These are phyloP conservation scores for Ataeniobius toweri DNA, from an alignment of 2,797 vertebrate species.

Conservation along the genomic window DNA sequence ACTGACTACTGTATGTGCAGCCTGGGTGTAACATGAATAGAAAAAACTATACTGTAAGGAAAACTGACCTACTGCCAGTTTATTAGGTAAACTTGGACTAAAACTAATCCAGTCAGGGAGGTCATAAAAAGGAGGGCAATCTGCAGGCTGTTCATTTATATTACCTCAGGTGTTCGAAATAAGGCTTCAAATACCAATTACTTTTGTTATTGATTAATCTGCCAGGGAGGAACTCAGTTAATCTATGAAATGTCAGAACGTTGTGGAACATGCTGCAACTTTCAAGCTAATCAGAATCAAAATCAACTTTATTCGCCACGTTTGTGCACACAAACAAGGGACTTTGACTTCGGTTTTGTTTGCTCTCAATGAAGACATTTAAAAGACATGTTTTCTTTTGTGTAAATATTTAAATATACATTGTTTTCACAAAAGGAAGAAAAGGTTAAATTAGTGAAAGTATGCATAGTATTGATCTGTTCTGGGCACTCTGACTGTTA, in stretches of 20 bases:
- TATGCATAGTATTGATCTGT: no score
- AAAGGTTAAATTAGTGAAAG: no score
- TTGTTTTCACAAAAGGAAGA: no score
- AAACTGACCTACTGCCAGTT: not conserved
- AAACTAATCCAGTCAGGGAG: slow-evolving; percentile 3
- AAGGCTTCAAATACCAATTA: not conserved
- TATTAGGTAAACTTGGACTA: not conserved
- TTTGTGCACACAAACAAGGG: no score
- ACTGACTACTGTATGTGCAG: slow-evolving; percentile 25
- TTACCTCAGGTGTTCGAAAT: not conserved
- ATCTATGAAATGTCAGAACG: slow-evolving; percentile 8
- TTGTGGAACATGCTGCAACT: not conserved
- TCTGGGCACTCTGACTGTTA: no score
- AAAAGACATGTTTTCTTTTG: no score
- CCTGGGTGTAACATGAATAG: slow-evolving; percentile 20
- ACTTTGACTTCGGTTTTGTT: no score
- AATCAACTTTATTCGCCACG: no score
- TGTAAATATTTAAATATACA: no score
- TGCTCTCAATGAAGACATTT: no score
- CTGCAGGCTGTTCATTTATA: slow-evolving; percentile 2
- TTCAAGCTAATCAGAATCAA: slow-evolving; percentile 1
- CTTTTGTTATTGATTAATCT: slow-evolving; percentile 8
- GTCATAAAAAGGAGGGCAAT: not conserved
- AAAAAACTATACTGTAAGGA: not conserved
- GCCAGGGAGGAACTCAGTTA: not conserved